Evolutionary conservation across 1,140 invertebrate genomes (phyloP).

Genomic region (Hypsibius dujardini): DNA sequence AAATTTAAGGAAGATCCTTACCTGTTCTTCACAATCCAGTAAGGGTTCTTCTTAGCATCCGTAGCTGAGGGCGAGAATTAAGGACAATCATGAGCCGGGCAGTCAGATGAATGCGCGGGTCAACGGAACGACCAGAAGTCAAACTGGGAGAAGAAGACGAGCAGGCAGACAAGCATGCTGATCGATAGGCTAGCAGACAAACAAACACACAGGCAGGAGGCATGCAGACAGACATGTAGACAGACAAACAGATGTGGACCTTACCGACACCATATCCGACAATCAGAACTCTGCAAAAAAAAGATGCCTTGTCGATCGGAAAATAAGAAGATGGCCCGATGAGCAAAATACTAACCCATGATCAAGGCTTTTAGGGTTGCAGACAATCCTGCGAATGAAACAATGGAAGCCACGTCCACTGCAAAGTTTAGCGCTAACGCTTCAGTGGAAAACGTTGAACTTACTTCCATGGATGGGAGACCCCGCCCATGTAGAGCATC

Average conservation of each 20-base stretch:
- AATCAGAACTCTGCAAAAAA: conserved; percentile 66
- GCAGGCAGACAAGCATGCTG: no score
- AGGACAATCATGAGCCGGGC: background rate
- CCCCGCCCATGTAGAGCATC: conserved; percentile 92
- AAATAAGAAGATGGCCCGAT: conserved; percentile 8
- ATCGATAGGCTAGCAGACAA: no score
- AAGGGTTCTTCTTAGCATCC: conserved; percentile 54
- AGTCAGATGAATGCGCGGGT: conserved; percentile 18
- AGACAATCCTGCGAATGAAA: conserved; percentile 41
- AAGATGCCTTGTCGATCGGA: conserved; percentile 25
- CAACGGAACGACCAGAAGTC: no score
- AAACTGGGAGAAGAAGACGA: no score
- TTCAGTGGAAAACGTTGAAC: no score
- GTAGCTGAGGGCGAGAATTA: no score
- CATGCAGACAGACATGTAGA: no score
- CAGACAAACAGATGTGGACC: no score
- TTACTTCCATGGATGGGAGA: conserved; percentile 73
- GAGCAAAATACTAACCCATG: no score
- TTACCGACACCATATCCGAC: conserved; percentile 66
- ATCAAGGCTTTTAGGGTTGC: conserved; percentile 56
- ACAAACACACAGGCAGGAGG: no score
- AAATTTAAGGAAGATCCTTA: background rate
- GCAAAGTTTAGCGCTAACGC: no score
- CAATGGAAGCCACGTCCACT: background rate
- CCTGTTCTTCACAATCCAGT: conserved; percentile 73